Base-by-base conservation (phyloP, 2,888 invertebrate species). In the Pteria penguin region DNA sequence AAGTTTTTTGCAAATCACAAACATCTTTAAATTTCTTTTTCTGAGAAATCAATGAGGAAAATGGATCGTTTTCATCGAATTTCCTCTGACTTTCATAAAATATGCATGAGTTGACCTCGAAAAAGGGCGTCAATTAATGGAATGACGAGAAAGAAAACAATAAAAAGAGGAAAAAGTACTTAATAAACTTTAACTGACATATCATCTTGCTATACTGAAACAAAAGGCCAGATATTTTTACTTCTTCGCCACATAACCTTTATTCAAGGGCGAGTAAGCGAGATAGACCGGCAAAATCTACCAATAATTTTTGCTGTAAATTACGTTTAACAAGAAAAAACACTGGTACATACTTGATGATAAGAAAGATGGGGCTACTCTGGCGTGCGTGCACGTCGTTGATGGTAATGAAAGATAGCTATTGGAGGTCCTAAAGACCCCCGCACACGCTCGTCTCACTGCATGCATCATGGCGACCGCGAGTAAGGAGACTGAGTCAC, bases 391-490 rank as follows among this genome's bases (percentile, higher is more conserved):
- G 89, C 93, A 93, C 84, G 93, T 93, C 32, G 93, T 87, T 79
- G 93, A 86, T 82, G 91, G 90, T 58, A 92, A 87, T 76, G 90
- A 87, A 85, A 93, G 90, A 82, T 92, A 89, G 77, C 94, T 93
- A 91, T 94, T 94, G 81, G 94, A 93, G 85, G 93, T 93, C 92
- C 93, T 94, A 79, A 94, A 90, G 88, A 94, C 93, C 83, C 94
- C 93, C 82, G 93, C 90, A 92, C 94, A 93, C 87, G 94, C 93
- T 92, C 93, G 93, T 87, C 93, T 92, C 80, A 94, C 93, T 88
- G 93, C 93, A 88, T 93, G 94, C 93, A 94, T 94, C 94, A 94
- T 94, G 93, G 93, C 94, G 84, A 86, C 84, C 78, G 78, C 52
- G 18, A n/a, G 55, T 72, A 66, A 75, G 73, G 78, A 81, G 79